Percentiles rank a stretch among this genome's conserved stretches.
phyloP scores from a whole-genome alignment of 2,113 vertebrate genomes.

The human (Homo sapiens) region GRCh38 chr3:146158501-146159000 shows the following conservation, averaged over 20 bases:
- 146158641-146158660: neutral
- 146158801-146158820: neutral
- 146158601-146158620: neutral
- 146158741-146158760: neutral
- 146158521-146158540: neutral
- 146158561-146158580: neutral
- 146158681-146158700: neutral
- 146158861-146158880: neutral
- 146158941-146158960: neutral
- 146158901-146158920: neutral
- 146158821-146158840: neutral
- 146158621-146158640: neutral
- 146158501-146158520: conserved; percentile 1
- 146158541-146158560: neutral
- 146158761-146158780: neutral
- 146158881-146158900: neutral
- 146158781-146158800: neutral
- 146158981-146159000: conserved; percentile 1
- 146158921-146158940: neutral
- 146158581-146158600: neutral
- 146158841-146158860: neutral
- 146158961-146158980: neutral
- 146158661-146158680: neutral
- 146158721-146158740: neutral
- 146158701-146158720: neutral